Evolutionary conservation across 2,113 vertebrate genomes (phyloP), one percentile per base, ranked within the genome.

Genomic region (Oncorhynchus clarkii): DNA sequence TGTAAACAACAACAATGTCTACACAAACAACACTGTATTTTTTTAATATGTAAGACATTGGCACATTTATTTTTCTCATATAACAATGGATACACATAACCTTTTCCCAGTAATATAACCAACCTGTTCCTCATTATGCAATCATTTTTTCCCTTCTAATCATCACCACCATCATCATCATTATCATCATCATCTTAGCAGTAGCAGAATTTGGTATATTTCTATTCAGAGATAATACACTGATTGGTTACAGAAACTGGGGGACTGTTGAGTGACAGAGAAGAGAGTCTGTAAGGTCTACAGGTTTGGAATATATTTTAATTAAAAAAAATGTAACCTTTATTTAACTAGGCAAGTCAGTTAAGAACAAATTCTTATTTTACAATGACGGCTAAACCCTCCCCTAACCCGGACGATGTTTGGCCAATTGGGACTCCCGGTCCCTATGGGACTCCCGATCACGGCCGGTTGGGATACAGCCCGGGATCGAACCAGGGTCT

Each of bases 231-330:
- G 39, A 45, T 9, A 45, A 45, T 45, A 45, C 39, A 45, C 9
- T 57, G 13, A 57, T 57, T 4, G 54, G 20, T 18, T 57, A 57
- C 13, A 57, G 54, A 57, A 57, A 57, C 54, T 4, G 18, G 54
- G 54, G 54, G 18, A 57, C 14, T 57, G 13, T 18, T 20, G 54
- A 57, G 14, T 57, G 65, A 67, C 65, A 29, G 2, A 6, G 24
- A 3, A 66, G 13, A 34, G 66, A 14, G 31, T 2, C 27, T 18
- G 16, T 16, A 6, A n/a, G 70, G 70, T 71, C 75, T 82, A 64
- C 72, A 75, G 74, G 78, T 87, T 81, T 84, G 77, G 68, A n/a
- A 64, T 54, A 83, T 74, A 85, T 77, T 80, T 13, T 29, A 29
- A 3, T 29, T 27, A 27, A 27, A 27, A 27, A 26, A 27, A 27